Percentiles rank a stretch among this genome's conserved stretches.
phyloP scores from a whole-genome alignment of 2,888 invertebrate species.

The Chloromyia formosa region DNA sequence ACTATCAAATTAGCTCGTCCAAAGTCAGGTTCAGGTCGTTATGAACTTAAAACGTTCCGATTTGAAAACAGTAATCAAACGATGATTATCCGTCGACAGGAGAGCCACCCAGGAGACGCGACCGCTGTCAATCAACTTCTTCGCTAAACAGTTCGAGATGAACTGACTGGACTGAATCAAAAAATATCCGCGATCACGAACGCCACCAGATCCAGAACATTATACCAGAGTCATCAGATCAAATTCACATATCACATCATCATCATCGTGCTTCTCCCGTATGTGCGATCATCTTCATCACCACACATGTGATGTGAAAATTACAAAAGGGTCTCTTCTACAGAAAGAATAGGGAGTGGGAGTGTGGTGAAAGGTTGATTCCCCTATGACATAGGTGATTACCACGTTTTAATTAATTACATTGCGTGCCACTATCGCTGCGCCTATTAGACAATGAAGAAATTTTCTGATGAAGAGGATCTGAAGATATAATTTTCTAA shows the following conservation, averaged over 20 bases:
- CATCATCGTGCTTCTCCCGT: slow-evolving; percentile 19
- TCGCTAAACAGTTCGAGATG: slow-evolving; percentile 27
- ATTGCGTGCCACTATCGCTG: slow-evolving; percentile 27
- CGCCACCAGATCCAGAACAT: not conserved
- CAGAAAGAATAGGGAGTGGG: no score
- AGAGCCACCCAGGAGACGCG: slow-evolving; percentile 10
- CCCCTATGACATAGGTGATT: slow-evolving; percentile 11
- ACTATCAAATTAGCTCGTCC: not conserved
- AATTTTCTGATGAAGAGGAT: slow-evolving; percentile 18
- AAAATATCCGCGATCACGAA: not conserved
- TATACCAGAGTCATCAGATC: no score
- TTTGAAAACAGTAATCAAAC: slow-evolving; percentile 12
- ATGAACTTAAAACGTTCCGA: no score
- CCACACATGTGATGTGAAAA: slow-evolving; percentile 10
- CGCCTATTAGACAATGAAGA: no score
- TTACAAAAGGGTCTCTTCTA: not conserved
- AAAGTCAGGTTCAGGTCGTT: no score
- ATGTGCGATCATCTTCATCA: not conserved
- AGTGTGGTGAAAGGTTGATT: slow-evolving; percentile 8
- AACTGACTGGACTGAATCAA: slow-evolving; percentile 39
- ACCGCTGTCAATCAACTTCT: slow-evolving; percentile 43
- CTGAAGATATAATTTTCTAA: slow-evolving; percentile 6
- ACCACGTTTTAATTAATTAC: slow-evolving; percentile 21
- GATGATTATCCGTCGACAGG: slow-evolving; percentile 14
- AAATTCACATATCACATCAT: slow-evolving; percentile 10